phyloP scores from a whole-genome alignment of 2,797 vertebrate genomes.

The Falco concolor region DNA sequence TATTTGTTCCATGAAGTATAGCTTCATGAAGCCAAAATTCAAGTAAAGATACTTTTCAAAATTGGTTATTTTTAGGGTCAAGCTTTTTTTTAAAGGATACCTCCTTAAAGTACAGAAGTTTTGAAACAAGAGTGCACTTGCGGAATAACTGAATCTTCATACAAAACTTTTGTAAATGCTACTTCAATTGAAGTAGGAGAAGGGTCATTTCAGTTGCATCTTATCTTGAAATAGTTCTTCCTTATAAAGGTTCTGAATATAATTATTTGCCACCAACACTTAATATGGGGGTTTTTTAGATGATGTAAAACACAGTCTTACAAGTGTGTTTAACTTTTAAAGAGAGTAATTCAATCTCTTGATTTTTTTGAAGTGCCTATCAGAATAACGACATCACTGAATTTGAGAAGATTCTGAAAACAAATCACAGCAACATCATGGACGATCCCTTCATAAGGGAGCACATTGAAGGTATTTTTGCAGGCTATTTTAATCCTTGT shows the following conservation, averaged over 20 bases:
- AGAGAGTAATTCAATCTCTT: not conserved
- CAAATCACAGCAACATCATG: slow-evolving; percentile 99
- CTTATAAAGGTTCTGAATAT: not conserved
- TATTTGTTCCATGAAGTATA: not conserved
- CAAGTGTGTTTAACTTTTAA: not conserved
- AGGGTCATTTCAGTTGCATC: not conserved
- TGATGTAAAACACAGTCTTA: not conserved
- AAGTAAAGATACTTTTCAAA: not conserved
- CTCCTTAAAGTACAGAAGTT: not conserved
- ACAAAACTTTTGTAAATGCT: not conserved
- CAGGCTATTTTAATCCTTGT: not conserved
- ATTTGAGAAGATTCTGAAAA: slow-evolving; percentile 99
- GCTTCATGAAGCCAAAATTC: not conserved
- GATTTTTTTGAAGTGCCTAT: slow-evolving; percentile 86
- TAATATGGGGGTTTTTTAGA: not conserved
- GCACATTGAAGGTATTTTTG: slow-evolving; percentile 92
- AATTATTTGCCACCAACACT: not conserved
- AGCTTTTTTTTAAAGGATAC: not conserved
- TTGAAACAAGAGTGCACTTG: not conserved
- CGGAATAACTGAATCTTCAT: not conserved
- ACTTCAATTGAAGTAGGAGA: not conserved
- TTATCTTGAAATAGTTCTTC: not conserved
- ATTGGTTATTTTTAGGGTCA: not conserved
- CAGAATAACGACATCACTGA: slow-evolving; percentile 99
- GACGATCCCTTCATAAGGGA: slow-evolving; percentile 99